Conservation (phyloP, 2,888 invertebrate genomes). For the Cantharis lateralis region DNA sequence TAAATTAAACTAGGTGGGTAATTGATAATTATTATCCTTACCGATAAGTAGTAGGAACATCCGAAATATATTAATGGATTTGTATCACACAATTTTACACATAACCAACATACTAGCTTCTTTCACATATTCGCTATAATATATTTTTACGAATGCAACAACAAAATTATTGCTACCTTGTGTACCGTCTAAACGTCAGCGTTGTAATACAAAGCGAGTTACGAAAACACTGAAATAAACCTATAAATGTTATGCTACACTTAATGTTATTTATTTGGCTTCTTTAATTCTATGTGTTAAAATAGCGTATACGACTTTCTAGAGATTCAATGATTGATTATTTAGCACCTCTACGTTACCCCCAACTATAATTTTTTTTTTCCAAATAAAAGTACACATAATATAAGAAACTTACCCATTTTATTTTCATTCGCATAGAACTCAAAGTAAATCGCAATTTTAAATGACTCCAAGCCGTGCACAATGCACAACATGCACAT, state of each 20-base stretch:
- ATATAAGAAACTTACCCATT: neutral
- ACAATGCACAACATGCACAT: neutral
- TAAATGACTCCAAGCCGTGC: neutral
- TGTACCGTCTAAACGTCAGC: neutral
- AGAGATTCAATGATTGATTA: slow-evolving; percentile 3
- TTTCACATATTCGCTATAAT: neutral
- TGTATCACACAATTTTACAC: neutral
- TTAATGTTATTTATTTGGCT: slow-evolving; percentile 24
- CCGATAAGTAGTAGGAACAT: neutral
- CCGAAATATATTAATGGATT: neutral
- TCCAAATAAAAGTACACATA: neutral
- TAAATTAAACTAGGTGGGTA: neutral
- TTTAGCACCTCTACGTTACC: neutral
- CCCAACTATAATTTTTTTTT: neutral
- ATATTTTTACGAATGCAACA: neutral
- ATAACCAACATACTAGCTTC: neutral
- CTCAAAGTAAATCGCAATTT: neutral
- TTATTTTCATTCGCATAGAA: neutral
- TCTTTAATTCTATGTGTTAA: slow-evolving; percentile 20
- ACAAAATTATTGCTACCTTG: neutral
- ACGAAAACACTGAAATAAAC: slow-evolving; percentile 11
- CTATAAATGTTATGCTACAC: slow-evolving; percentile 25
- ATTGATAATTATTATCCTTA: neutral
- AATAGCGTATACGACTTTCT: slow-evolving; percentile 19
- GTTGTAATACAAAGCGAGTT: neutral